Evolutionary conservation across 2,888 invertebrate genomes (phyloP), one percentile per base, ranked within the genome.

Genomic region (Stegana nigrithorax): DNA sequence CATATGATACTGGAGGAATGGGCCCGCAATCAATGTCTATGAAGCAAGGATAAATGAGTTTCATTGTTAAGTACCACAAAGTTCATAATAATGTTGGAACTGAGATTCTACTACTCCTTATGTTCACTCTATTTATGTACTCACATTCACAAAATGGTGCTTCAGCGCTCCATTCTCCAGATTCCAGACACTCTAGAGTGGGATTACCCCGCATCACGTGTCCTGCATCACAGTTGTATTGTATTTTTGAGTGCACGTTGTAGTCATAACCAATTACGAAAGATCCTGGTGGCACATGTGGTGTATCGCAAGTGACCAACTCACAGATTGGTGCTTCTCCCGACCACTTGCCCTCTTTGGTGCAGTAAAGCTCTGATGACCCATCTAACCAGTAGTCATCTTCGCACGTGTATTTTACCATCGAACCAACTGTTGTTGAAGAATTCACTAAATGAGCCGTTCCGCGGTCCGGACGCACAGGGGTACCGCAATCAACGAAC

Each of bases 241-340:
- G 92, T 51, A 96, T 94, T 27, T 89, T 90, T 0, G 95, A 94
- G 83, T 95, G 94, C 0, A 96, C 91, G 81, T 95, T 94, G 81
- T 95, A 92, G 80, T 95, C 95, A 80, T 95, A 95, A 0, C 94
- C 95, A 17, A 94, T 93, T 64, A 96, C 94, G 84, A 91, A 95
- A 7, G 94, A 92, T 6, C 94, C 95, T 0, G 92, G 87, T 0
- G 95, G 94, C 0, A 95, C 93, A 75, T 94, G 92, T 0, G 96
- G 96, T 70, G 94, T 93, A 32, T 92, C 91, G 81, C 96, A 96
- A 0, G 92, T 91, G 63, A 95, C 95, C 78, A 95, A 84, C 87
- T 94, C 93, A 83, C 96, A 96, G n/a, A 91, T 89, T 0, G 95
- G 95, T 55, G 93, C 91, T 78, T 92, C 91, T 42, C 92, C 91